These are phyloP conservation scores for Jordanella pulchra DNA, from an alignment of 2,797 vertebrate species.

Conservation along the genomic window DNA sequence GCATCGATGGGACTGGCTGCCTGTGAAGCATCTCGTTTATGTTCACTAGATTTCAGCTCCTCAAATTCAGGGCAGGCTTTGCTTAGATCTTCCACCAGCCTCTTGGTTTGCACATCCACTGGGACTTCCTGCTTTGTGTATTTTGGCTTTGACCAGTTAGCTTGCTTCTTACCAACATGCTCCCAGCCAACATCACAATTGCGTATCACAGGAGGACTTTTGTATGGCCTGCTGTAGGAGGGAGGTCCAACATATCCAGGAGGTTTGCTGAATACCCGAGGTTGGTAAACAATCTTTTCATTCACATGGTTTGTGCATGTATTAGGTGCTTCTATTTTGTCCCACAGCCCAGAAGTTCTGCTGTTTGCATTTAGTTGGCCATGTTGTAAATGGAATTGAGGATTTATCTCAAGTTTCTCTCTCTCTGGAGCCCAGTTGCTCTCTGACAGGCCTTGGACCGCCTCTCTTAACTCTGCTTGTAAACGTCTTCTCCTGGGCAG, in stretches of 20 bases:
- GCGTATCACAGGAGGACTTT: constrained; percentile 34
- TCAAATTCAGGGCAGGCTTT: constrained; percentile 27
- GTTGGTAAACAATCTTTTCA: constrained; percentile 56
- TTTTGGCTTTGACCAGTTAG: constrained; percentile 36
- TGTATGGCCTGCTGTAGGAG: constrained; percentile 70
- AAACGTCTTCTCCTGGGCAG: constrained; percentile 70
- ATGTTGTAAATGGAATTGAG: constrained; percentile 43
- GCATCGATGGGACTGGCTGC: constrained; percentile 14
- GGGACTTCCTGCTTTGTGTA: constrained; percentile 34
- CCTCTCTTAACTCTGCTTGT: constrained; percentile 65
- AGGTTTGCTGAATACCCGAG: constrained; percentile 67
- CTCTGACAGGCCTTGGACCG: constrained; percentile 51
- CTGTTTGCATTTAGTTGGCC: constrained; percentile 43
- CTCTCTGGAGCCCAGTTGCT: constrained; percentile 43
- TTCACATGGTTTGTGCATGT: constrained; percentile 35
- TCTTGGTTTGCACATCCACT: constrained; percentile 28
- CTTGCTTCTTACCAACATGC: constrained; percentile 48
- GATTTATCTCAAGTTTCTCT: constrained; percentile 44
- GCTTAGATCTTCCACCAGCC: constrained; percentile 28
- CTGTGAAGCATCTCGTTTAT: constrained; percentile 15
- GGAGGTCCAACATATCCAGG: constrained; percentile 80
- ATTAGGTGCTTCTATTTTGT: constrained; percentile 44
- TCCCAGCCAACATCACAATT: constrained; percentile 38
- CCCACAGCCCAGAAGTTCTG: constrained; percentile 57
- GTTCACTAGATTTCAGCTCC: constrained; percentile 19